Conservation (phyloP, 1,140 invertebrate species). For the Cotesia vestalis region DNA sequence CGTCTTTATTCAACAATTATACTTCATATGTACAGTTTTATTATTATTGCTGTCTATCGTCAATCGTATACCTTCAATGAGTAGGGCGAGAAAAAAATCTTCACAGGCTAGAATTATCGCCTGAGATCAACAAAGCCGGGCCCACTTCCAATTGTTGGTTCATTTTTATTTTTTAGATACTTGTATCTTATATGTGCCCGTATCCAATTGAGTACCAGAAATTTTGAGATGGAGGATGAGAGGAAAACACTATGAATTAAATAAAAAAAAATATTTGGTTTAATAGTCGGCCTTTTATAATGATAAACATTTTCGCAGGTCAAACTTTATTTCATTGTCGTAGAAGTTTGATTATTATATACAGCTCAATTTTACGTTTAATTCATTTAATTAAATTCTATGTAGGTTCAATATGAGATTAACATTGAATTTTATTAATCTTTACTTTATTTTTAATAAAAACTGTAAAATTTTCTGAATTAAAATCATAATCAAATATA, state of each 20-base stretch:
- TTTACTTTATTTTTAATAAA: too few species aligned
- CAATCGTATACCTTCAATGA: conserved; percentile 9
- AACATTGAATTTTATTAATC: too few species aligned
- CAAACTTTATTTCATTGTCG: neutral
- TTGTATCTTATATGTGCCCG: neutral
- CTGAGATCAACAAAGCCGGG: conserved; percentile 62
- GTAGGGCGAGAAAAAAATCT: conserved; percentile 38
- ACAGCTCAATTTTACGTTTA: too few species aligned
- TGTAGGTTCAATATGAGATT: too few species aligned
- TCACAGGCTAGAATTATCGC: conserved; percentile 61
- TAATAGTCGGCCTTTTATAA: neutral
- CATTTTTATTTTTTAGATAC: neutral
- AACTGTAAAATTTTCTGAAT: too few species aligned
- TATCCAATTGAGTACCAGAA: neutral
- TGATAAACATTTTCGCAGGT: neutral
- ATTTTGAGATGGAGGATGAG: neutral
- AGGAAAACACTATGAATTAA: neutral
- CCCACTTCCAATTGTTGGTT: neutral
- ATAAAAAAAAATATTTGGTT: neutral
- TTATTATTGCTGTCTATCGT: conserved; percentile 41
- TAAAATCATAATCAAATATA: too few species aligned
- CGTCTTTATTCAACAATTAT: conserved; percentile 39
- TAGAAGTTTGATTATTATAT: too few species aligned
- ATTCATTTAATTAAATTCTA: too few species aligned
- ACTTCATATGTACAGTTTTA: neutral